These are phyloP conservation scores for Oedothorax gibbosus DNA, from an alignment of 1,140 invertebrate species.

Conservation along the genomic window DNA sequence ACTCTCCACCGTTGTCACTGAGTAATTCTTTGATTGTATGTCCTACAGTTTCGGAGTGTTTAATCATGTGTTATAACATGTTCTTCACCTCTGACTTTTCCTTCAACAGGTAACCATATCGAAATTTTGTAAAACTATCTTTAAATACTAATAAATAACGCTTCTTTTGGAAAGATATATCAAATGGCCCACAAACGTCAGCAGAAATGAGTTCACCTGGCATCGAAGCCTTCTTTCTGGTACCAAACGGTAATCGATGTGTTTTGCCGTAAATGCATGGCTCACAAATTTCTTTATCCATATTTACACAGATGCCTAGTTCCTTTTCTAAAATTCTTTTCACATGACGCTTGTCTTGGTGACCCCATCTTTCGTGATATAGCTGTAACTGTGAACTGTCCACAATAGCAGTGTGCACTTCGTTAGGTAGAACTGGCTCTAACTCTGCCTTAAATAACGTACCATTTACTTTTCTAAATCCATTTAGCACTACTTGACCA, in stretches of 20 bases:
- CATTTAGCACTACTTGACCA: not conserved
- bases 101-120: conserved; percentile 12
- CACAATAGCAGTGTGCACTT: not conserved
- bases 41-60: not conserved
- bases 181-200: conserved; percentile 45
- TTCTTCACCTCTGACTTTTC: not conserved
- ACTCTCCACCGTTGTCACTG: conserved; percentile 51
- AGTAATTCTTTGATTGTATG: conserved; percentile 30
- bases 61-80: not conserved
- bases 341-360: conserved; percentile 7
- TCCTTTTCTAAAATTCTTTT: not conserved
- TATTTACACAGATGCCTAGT: conserved; percentile 6
- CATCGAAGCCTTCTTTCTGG: not conserved
- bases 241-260: conserved; percentile 28
- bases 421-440: not conserved
- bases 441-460: conserved; percentile 22
- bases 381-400: conserved; percentile 1
- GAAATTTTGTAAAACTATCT: conserved; percentile 24
- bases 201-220: conserved; percentile 21
- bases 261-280: conserved; percentile 27
- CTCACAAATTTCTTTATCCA: conserved; percentile 28
- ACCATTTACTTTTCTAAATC: not conserved
- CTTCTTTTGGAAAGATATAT: conserved; percentile 7
- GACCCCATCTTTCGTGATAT: conserved; percentile 28
- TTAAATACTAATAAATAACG: conserved; percentile 34